Percentiles rank a stretch among this genome's conserved stretches.
Evolutionary conservation across 2,888 invertebrate genomes (phyloP).

Genomic region (Lottia gigantea): DNA sequence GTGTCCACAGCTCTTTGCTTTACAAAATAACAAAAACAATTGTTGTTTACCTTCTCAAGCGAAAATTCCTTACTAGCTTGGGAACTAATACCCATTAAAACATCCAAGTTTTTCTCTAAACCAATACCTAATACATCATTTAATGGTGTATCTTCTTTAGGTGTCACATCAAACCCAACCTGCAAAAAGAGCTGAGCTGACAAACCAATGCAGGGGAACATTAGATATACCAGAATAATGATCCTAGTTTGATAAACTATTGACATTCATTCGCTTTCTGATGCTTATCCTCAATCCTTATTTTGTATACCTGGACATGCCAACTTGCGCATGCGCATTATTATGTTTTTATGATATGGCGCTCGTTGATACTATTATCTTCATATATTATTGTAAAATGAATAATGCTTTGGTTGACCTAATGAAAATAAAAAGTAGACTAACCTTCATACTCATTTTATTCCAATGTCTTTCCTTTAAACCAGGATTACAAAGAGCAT

Average conservation of each 20-base stretch:
- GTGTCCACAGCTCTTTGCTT: too few species aligned
- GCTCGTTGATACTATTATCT: too few species aligned
- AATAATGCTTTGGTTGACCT: too few species aligned
- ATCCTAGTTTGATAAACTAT: too few species aligned
- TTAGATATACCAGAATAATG: too few species aligned
- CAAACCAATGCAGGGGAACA: too few species aligned
- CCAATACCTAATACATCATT: conserved; percentile 62
- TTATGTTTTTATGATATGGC: too few species aligned
- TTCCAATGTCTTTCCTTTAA: conserved; percentile 67
- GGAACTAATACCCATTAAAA: conserved; percentile 61
- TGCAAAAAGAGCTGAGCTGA: conserved; percentile 27
- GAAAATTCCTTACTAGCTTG: conserved; percentile 68
- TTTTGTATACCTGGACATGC: too few species aligned
- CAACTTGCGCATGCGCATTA: too few species aligned
- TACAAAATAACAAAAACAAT: neutral
- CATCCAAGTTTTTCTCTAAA: conserved; percentile 65
- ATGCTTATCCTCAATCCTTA: too few species aligned
- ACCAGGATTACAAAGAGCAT: conserved; percentile 66
- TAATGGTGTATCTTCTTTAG: conserved; percentile 61
- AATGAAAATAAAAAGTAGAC: neutral
- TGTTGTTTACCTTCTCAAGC: conserved; percentile 60
- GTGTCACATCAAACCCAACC: conserved; percentile 63
- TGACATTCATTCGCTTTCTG: too few species aligned
- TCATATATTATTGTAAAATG: too few species aligned
- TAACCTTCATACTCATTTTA: conserved; percentile 65